Percentiles rank a stretch among this genome's conserved stretches.
phyloP scores from a whole-genome alignment of 1,140 invertebrate genomes.

The Chelonus insularis region DNA sequence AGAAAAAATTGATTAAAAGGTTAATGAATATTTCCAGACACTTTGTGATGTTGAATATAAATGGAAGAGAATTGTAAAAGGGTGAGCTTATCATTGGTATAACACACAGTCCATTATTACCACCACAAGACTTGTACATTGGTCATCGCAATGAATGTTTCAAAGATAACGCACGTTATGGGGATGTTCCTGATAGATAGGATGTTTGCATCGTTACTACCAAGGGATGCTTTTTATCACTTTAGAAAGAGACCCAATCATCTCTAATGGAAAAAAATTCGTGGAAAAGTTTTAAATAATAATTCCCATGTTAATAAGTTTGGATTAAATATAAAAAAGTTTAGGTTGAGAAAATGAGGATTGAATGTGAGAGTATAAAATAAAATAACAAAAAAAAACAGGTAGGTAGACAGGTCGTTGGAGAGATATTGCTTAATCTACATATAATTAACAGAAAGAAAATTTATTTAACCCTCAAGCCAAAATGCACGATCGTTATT shows the following conservation, averaged over 20 bases:
- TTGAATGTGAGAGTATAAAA: background rate
- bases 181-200: background rate
- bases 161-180: slow-evolving; percentile 4
- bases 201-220: background rate
- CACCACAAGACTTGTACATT: background rate
- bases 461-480: slow-evolving; percentile 55
- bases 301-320: background rate
- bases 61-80: background rate
- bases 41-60: background rate
- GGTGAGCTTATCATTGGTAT: background rate
- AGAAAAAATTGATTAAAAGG: background rate
- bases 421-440: slow-evolving; percentile 57
- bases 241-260: background rate
- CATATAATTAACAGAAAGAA: slow-evolving; percentile 59
- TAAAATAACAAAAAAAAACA: slow-evolving; percentile 17
- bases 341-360: background rate
- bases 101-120: background rate
- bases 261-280: background rate
- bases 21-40: background rate
- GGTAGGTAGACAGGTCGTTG: slow-evolving; percentile 18
- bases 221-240: background rate
- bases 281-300: no score
- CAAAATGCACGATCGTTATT: slow-evolving; percentile 25
- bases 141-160: slow-evolving; percentile 1
- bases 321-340: background rate